These are phyloP conservation scores for Chaetura pelagica DNA, from an alignment of 2,113 vertebrate genomes.

Conservation along the genomic window DNA sequence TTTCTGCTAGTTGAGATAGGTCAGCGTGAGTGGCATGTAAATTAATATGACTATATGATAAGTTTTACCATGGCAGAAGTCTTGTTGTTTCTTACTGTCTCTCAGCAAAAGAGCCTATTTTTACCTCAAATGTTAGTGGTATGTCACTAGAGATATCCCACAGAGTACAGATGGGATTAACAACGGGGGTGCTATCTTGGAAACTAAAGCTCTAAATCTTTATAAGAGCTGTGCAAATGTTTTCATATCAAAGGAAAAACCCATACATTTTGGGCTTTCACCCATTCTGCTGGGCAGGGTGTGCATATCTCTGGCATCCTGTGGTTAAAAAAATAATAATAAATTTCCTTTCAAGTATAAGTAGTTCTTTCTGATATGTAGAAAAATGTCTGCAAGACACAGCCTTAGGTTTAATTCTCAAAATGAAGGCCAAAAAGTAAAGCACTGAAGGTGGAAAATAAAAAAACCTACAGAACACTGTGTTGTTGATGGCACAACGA, in stretches of 20 bases:
- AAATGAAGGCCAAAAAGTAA: background rate
- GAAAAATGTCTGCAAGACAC: background rate
- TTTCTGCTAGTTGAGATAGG: background rate
- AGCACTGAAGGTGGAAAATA: background rate
- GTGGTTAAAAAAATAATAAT: background rate
- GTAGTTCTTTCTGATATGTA: background rate
- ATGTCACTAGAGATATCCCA: slow-evolving; percentile 35
- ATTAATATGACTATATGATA: background rate
- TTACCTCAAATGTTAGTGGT: slow-evolving; percentile 30
- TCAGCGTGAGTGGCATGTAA: background rate
- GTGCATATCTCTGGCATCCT: background rate
- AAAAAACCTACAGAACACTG: background rate
- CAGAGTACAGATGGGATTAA: slow-evolving; percentile 45
- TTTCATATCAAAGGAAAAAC: slow-evolving; percentile 29
- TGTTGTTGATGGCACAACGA: background rate
- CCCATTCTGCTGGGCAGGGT: background rate
- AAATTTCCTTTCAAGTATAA: background rate
- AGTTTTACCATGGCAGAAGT: background rate
- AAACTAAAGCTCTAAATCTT: slow-evolving; percentile 25
- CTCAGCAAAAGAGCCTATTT: slow-evolving; percentile 29
- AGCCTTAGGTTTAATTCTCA: background rate
- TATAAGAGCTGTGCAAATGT: background rate
- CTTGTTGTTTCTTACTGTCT: background rate
- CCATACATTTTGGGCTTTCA: background rate
- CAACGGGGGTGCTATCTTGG: slow-evolving; percentile 25